A percentile compares a stretch with the other conserved stretches of the same genome.
These are phyloP conservation scores for Lytechinus pictus DNA, from an alignment of 35 echinoderm and acorn worm species.

Conservation along the genomic window DNA sequence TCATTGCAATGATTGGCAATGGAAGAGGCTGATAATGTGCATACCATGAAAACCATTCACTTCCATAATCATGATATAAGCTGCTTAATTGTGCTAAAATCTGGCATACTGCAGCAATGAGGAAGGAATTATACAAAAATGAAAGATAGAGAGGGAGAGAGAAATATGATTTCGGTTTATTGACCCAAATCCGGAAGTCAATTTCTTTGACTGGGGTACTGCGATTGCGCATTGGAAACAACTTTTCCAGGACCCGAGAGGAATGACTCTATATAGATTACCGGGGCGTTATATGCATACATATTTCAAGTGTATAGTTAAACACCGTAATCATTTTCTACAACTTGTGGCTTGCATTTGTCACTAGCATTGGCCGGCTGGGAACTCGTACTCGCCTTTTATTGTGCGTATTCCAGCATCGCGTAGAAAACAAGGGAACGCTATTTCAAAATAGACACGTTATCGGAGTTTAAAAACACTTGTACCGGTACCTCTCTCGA, in stretches of 20 bases:
- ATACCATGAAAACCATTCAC: too few species aligned
- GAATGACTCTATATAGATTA: background rate
- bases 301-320: too few species aligned
- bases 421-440: background rate
- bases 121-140: too few species aligned
- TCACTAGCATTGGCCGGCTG: too few species aligned
- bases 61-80: too few species aligned
- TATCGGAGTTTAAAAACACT: slow-evolving; percentile 7
- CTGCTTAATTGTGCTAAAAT: too few species aligned
- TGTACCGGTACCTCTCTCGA: background rate
- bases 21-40: too few species aligned
- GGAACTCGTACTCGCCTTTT: background rate
- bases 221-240: slow-evolving; percentile 45
- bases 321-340: background rate
- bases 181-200: slow-evolving; percentile 53
- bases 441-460: slow-evolving; percentile 37
- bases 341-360: background rate
- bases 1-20: too few species aligned
- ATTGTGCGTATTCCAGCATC: background rate
- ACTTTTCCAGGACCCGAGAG: slow-evolving; percentile 1
- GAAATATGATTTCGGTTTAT: background rate
- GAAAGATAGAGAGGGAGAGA: background rate
- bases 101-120: too few species aligned
- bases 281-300: background rate
- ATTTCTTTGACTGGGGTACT: slow-evolving; percentile 23